These are phyloP conservation scores for Nestor notabilis DNA, from an alignment of 2,113 vertebrate species.

Conservation along the genomic window DNA sequence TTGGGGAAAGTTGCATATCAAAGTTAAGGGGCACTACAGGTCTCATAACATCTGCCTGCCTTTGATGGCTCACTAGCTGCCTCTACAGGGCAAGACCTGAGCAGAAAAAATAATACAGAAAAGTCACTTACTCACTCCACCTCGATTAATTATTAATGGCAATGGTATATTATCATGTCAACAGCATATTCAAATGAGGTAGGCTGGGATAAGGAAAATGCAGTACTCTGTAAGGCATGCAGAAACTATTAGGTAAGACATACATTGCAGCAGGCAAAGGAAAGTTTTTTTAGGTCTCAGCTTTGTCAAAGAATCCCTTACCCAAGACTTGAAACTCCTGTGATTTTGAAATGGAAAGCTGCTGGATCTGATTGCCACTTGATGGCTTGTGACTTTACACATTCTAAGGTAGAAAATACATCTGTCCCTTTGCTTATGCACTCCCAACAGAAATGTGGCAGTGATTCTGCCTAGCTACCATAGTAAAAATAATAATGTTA, in stretches of 20 bases:
- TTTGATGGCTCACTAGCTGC: conserved; percentile 39
- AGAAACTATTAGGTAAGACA: not conserved
- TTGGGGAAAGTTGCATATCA: not conserved
- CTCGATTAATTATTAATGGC: conserved; percentile 6
- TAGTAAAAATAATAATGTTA: not conserved
- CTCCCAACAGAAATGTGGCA: not conserved
- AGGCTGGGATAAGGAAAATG: not conserved
- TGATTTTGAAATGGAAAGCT: not conserved
- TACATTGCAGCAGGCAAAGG: not conserved
- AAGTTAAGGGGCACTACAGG: not conserved
- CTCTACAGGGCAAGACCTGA: conserved; percentile 11
- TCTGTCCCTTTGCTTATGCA: not conserved
- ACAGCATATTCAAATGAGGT: not conserved
- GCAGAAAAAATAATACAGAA: not conserved
- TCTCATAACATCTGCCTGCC: not conserved
- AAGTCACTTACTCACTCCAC: not conserved
- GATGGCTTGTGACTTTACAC: not conserved
- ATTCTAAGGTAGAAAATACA: not conserved
- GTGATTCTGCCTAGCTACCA: not conserved
- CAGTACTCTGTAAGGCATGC: not conserved
- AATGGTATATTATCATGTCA: not conserved
- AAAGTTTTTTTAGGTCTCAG: not conserved
- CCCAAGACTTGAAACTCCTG: not conserved
- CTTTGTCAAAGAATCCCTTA: not conserved
- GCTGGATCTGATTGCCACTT: not conserved